Conservation (phyloP, 2,797 vertebrate genomes). For the Botia kubotai region DNA sequence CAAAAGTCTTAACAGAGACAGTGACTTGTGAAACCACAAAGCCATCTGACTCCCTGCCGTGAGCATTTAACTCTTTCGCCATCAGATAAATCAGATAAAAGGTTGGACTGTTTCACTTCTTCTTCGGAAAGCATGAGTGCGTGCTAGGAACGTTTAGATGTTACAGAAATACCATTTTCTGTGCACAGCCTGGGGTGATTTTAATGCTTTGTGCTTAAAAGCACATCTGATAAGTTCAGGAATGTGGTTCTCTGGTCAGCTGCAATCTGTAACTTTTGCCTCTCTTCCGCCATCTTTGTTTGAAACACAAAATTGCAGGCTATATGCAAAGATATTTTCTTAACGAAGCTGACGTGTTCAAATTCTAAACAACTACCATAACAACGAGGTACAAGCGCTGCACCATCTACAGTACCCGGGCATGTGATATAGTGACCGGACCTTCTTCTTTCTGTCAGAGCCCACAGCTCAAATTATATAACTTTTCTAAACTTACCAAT, state of each 20-base stretch:
- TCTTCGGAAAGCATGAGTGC: constrained; percentile 43
- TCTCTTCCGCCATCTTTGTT: too few species aligned
- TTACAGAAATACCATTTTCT: not conserved
- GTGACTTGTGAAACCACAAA: constrained; percentile 34
- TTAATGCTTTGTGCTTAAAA: constrained; percentile 60
- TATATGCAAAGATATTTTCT: too few species aligned
- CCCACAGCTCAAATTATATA: too few species aligned
- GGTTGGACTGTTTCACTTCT: constrained; percentile 61
- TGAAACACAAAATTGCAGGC: constrained; percentile 29
- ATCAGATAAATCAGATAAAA: constrained; percentile 20
- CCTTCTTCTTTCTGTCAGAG: too few species aligned
- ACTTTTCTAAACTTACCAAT: too few species aligned
- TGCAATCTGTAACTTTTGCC: constrained; percentile 19
- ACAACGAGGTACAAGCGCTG: not conserved
- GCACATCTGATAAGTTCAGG: constrained; percentile 70
- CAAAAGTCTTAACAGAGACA: constrained; percentile 45
- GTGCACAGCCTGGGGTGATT: constrained; percentile 2
- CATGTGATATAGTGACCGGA: too few species aligned
- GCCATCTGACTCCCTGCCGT: constrained; percentile 42
- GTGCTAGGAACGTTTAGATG: not conserved
- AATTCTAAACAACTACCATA: too few species aligned
- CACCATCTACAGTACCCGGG: too few species aligned
- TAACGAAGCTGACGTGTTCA: too few species aligned
- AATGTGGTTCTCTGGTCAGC: constrained; percentile 77
- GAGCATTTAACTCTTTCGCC: constrained; percentile 39